Evolutionary conservation across 2,113 vertebrate genomes (phyloP), one percentile per base, ranked within the genome.

Genomic region (Camelus bactrianus): DNA sequence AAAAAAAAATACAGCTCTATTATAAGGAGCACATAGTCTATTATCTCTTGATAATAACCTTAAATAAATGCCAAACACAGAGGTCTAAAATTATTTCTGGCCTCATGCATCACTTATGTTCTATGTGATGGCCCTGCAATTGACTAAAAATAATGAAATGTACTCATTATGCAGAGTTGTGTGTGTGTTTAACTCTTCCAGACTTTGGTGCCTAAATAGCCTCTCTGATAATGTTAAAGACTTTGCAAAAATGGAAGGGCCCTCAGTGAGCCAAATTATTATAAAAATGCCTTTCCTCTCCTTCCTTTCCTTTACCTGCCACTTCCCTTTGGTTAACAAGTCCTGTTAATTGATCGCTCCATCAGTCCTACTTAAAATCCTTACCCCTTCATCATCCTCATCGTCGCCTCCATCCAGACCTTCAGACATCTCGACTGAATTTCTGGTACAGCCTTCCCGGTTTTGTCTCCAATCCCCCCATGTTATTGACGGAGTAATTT

Each of bases 31-130:
- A 94, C 81, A 96, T 56, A 95, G 90, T 83, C 93, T 96, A 96
- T 97, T 97, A 97, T 97, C 95, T 97, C 93, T 85, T 79, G 52
- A 94, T 97, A 96, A 97, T 97, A 95, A 96, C 94, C 84, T 95
- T 95, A 97, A 97, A 94, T 91, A 97, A 97, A 97, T 96, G 95
- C 85, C 85, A 97, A 95, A 94, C 88, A 94, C 42, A 96, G 85
- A 96, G 96, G 77, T 97, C 95, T 93, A 94, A 97, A 96, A 94
- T 98, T 93, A 96, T 97, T 96, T 94, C 79, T 97, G 95, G 62
- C 93, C 91, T 95, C 56, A 38, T 94, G 77, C 77, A 79, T 94
- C 88, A 96, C 56, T 97, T 96, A 76, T 1, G 0, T 97, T 97
- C 87, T 84, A 32, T 97, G 88, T 64, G 81, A 95, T 96, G 84